Conservation (phyloP, 2,113 vertebrate species). For the Cyprinodon tularosa region DNA sequence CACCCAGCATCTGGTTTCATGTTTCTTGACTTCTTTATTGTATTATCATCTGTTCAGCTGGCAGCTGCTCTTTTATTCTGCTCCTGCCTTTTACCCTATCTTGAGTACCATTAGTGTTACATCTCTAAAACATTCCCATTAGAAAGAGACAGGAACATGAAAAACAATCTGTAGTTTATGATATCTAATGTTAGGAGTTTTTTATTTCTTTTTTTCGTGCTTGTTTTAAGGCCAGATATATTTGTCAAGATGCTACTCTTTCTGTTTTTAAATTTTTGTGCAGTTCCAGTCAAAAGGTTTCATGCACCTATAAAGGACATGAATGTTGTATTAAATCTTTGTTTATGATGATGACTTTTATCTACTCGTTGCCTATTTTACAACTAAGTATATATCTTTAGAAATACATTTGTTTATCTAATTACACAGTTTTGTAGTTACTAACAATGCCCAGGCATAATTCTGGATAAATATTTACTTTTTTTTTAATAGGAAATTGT, state of each 20-base stretch:
- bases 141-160: neutral
- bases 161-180: neutral
- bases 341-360: neutral
- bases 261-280: neutral
- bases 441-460: no score
- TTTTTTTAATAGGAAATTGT: no score
- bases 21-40: conserved; percentile 59
- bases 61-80: conserved; percentile 50
- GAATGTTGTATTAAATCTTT: neutral
- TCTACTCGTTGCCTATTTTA: neutral
- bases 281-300: neutral
- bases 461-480: no score
- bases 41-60: conserved; percentile 69
- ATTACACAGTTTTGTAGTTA: no score
- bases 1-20: conserved; percentile 61
- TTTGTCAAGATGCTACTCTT: conserved; percentile 10
- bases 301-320: neutral
- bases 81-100: conserved; percentile 19
- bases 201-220: neutral
- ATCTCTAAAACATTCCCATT: conserved; percentile 10
- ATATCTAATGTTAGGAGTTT: conserved; percentile 10
- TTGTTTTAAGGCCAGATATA: conserved; percentile 1
- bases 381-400: no score
- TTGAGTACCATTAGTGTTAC: conserved; percentile 13
- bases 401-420: no score